Base-by-base conservation (phyloP, 2,888 invertebrate species). In the Seira ritae region DNA sequence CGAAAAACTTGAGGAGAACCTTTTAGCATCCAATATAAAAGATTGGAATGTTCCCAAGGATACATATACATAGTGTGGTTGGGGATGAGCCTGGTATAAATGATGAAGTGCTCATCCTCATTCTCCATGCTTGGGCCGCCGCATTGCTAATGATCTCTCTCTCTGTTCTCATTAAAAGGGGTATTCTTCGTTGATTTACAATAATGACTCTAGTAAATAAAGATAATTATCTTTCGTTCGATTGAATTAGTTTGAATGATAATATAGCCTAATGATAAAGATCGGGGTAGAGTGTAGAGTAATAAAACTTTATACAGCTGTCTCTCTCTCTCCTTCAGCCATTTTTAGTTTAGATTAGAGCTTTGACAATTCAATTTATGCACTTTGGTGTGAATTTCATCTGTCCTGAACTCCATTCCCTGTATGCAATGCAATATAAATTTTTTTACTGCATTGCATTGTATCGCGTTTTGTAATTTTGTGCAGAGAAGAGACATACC, bases 161-260 rank as follows among this genome's bases (percentile, higher is more conserved):
- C 71, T 50, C 22, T 24, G 37, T 19, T 12, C 6, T 31, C 71
- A 71, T 50, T 17, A 55, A n/a, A 22, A 12, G 4, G n/a, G 15
- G 19, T 15, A n/a, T 10, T 42, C n/a, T 4, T 69, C 31, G 4
- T 24, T 17, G 46, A 42, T 31, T 17, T 55, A 31, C 50, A 23
- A 23, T 20, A 72, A 62, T 42, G 23, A 42, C 42, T 42, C 42
- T 4, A 42, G 42, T 42, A 72, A 72, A 42, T 72, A 72, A 72
- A 23, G 31, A 55, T 72, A 72, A 72, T 72, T 72, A 72, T 60
- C 72, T 42, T 31, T 50, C 70, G 17, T 70, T 72, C 46, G 55
- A 60, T 60, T 72, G 24, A 72, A 72, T 72, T 72, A 72, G 69
- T 50, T n/a, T 24, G 70, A 42, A 42, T 42, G 42, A 42, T 42